Base-by-base conservation (phyloP, 2,888 invertebrate genomes). In the Seira sanloemensis region DNA sequence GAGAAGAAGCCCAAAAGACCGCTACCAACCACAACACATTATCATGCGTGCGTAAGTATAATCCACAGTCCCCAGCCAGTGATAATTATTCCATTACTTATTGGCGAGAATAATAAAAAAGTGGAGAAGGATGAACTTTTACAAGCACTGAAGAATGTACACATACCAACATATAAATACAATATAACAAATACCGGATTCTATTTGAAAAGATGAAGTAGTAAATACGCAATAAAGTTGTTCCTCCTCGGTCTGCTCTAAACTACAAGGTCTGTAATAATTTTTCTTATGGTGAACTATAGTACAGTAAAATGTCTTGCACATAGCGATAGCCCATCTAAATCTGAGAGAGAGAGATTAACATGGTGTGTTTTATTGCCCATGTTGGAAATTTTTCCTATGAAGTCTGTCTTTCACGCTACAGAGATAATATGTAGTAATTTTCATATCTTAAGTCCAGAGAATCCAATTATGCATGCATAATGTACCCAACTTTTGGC, bases 1-100 rank as follows among this genome's bases (percentile, higher is more conserved):
- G n/a, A 58, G n/a, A 58, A 18, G 58, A 58, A 18, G 16, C 58
- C 58, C 4, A 58, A 58, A 58, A 58, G 58, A 58, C 58, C n/a
- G 58, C 58, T 58, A 18, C 58, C 58, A 58, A 58, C 58, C 58
- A 58, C 58, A 58, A 58, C n/a, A 58, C 58, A 58, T 58, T 58
- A 58, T 58, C n/a, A 58, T 58, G 58, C 58, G 58, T 58, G 58
- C 58, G 58, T 58, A 58, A 7, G 58, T 58, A 58, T 58, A 58
- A 58, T 58, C 7, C 58, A 37, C 12, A 9, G 5, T n/a, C n/a
- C n/a, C n/a, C n/a, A n/a, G 37, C n/a, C 18, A 18, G 58, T 12
- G 58, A 58, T 58, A 58, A 58, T 58, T 58, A 58, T 58, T n/a
- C 18, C 18, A 58, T 58, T 58, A 4, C 18, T 4, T 58, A 58